Percentiles rank a stretch among this genome's conserved stretches.
phyloP scores from a whole-genome alignment of 2,113 vertebrate species.

The Lycaon pictus region DNA sequence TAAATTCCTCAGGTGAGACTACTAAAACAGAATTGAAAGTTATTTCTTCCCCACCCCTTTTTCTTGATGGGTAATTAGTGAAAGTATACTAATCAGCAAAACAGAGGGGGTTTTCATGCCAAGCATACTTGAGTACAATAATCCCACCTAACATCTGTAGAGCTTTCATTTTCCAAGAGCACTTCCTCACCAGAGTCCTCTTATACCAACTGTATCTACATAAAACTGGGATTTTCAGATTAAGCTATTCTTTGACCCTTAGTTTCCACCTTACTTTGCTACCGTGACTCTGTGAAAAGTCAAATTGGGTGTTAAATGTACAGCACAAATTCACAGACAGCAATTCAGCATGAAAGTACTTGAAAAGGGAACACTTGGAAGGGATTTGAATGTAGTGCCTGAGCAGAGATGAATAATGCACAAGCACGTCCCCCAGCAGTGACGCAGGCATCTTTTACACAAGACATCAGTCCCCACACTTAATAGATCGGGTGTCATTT shows the following conservation, averaged over 20 bases:
- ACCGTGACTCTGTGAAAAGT: conserved; percentile 50
- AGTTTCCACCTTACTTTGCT: conserved; percentile 54
- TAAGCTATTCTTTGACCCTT: conserved; percentile 74
- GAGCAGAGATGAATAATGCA: conserved; percentile 66
- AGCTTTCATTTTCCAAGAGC: conserved; percentile 60
- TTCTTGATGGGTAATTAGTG: conserved; percentile 60
- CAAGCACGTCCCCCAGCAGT: conserved; percentile 41
- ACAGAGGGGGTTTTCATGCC: conserved; percentile 19
- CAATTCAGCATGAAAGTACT: conserved; percentile 69
- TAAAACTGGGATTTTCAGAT: conserved; percentile 71
- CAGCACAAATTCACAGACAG: conserved; percentile 58
- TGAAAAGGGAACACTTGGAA: conserved; percentile 68
- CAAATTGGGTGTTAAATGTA: conserved; percentile 72
- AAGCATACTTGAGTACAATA: conserved; percentile 61
- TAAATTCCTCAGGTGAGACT: conserved; percentile 65
- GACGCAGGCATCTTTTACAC: conserved; percentile 58
- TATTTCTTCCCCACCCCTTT: background rate
- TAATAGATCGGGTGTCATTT: conserved; percentile 70
- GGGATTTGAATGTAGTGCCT: conserved; percentile 72
- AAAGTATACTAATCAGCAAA: conserved; percentile 70
- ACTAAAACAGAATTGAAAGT: conserved; percentile 40
- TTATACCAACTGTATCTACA: conserved; percentile 43
- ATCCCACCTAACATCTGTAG: conserved; percentile 46
- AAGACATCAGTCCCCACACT: conserved; percentile 68
- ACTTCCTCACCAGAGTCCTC: conserved; percentile 43